phyloP scores from a whole-genome alignment of 2,797 vertebrate species.

The Margarornis squamiger region DNA sequence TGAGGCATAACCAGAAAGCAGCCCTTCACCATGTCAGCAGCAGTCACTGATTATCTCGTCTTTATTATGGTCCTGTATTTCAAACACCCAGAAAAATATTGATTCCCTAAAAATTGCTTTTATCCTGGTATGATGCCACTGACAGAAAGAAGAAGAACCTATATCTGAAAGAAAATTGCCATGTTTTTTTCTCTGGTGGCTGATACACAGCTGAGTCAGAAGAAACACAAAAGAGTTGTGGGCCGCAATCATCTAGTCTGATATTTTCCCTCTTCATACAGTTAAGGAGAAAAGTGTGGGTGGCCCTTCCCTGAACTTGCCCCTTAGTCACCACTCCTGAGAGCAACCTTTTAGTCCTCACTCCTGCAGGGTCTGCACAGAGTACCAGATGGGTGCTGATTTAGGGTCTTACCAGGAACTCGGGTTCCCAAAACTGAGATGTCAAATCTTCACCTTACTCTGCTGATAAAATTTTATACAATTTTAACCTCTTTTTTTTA shows the following conservation, averaged over 20 bases:
- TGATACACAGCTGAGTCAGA: background rate
- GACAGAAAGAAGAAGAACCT: background rate
- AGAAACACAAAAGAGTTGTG: background rate
- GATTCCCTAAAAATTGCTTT: background rate
- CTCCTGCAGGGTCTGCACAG: accelerated
- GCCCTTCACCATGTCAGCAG: accelerated
- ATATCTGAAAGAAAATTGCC: background rate
- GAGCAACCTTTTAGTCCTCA: background rate
- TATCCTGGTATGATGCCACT: background rate
- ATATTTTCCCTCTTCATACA: background rate
- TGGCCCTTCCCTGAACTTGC: background rate
- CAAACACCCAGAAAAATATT: background rate
- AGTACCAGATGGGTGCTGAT: background rate
- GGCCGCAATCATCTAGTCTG: background rate
- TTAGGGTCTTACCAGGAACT: background rate
- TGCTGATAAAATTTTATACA: background rate
- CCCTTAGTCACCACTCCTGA: background rate
- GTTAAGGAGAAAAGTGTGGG: background rate
- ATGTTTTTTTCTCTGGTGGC: background rate
- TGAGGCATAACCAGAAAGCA: background rate
- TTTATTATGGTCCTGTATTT: background rate
- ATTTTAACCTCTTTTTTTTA: background rate
- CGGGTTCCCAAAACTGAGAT: accelerated
- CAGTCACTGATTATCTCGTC: background rate
- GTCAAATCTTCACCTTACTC: background rate